Base-by-base conservation (phyloP, 2,888 invertebrate species). In the Tethea ocularis region DNA sequence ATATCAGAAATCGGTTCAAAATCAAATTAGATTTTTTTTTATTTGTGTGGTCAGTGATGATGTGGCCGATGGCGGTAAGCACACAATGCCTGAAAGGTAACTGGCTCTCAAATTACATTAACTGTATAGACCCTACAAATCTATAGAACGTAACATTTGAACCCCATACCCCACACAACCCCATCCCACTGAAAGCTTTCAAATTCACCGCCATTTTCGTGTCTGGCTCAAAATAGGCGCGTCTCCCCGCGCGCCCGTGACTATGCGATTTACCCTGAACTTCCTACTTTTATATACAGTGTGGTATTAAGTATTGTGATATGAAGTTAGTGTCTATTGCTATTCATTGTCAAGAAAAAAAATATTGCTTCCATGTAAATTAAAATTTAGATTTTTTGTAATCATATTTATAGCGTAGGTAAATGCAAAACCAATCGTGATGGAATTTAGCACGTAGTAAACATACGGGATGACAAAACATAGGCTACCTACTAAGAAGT, bases 171-270 rank as follows among this genome's bases (percentile, higher is more conserved):
- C 60, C 59, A 8, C 15, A 26, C 56, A 24, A 58, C 41, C 41
- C 55, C 51, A 62, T 52, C 56, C 62, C 61, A 55, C 64, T 63
- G 62, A 46, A 20, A 46, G 55, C 60, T 66, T 62, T 53, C 60
- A 58, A 64, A 46, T 56, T 29, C 64, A 57, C 60, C 72, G 69
- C 71, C 70, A 76, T 78, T 69, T 75, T 71, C 61, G 63, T 63
- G 80, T 75, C 77, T 79, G 74, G 66, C 68, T 68, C 61, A 62
- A 77, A 80, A 79, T 78, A 77, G 70, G 68, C 65, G 51, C 64
- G 64, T 65, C 64, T 65, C 68, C 68, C 46, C 46, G 2, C 26
- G 26, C 26, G 26, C 26, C 6, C 20, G 33, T 54, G 54, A 54
- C 33, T 33, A 33, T 33, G 46, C 46, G 8, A 46, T 46, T 46